Evolutionary conservation across 2,888 invertebrate species (phyloP), one percentile per base, ranked within the genome.

Genomic region (Mimumesa dahlbomi): DNA sequence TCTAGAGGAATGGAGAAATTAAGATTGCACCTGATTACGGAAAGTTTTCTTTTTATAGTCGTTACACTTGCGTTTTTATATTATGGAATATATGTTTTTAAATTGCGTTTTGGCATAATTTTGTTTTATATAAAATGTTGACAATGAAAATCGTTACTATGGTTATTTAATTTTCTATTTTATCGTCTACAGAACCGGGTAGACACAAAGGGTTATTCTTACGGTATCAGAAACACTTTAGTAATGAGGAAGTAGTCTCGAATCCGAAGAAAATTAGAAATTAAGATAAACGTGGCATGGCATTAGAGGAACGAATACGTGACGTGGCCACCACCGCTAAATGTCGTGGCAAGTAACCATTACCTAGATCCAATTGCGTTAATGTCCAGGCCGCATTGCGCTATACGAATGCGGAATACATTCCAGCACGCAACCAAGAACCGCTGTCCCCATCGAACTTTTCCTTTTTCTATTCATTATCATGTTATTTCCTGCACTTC

Each of bases 331-430:
- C 48, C 34, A 19, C 56, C 48, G 67, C 76, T 73, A 79, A 72
- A 75, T 69, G 71, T 76, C 53, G 29, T 50, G 52, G 63, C 64
- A 80, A 78, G 71, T 73, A 75, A 71, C 62, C 71, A 79, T 81
- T 79, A 79, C 74, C 73, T 75, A 80, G 74, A 82, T 79, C 73
- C 70, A 80, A 80, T 81, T 82, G 81, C 74, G 70, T 73, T 71
- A 76, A 76, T 76, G 65, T 56, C 43, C 54, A 38, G 50, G 45
- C 58, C 58, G 58, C 36, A 61, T 62, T 46, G 54, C 45, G 61
- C 38, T 38, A 18, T 34, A 16, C 25, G 45, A 73, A 42, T 42
- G 40, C 48, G 40, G 43, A 52, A 64, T 43, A 49, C 75, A 75
- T 79, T 79, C 81, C 72, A 16, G 13, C 78, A 81, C 74, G 81